Evolutionary conservation across 2,888 invertebrate species (phyloP), one percentile per base, ranked within the genome.

Genomic region (Pomacea canaliculata): DNA sequence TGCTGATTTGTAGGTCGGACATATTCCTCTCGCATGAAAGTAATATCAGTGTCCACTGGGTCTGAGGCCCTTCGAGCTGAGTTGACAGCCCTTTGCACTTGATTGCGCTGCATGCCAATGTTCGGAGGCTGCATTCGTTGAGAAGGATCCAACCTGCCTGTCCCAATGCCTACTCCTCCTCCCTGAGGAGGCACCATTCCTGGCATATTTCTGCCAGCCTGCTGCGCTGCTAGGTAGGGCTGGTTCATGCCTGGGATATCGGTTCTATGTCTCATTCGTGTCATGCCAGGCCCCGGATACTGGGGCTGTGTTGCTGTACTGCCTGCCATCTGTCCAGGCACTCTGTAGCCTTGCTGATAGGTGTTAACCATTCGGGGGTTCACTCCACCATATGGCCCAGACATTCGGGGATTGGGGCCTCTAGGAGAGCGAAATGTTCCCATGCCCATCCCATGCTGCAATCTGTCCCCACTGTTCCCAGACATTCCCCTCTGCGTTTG

Each of bases 11-110:
- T 37, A 18, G 60, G 23, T 60, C 70, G 51, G 70, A 74, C 74
- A 46, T 74, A 74, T 69, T 74, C 74, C 63, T 74, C 74, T 62
- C 74, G 68, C 74, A 74, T 74, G 69, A 74, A 74, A 59, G 74
- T 68, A 13, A 74, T 67, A 37, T 74, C 74, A 49, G 69, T 74
- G 74, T 74, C 74, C 23, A 74, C 74, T 18, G 73, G 62, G 48
- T 56, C 63, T 19, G 59, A 46, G 59, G 51, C 51, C 51, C 51
- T 56, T 56, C 51, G 10, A 16, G 12, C 51, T 56, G 51, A 2
- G 51, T 56, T 56, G 51, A 56, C 51, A 56, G 51, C 12, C 16
- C 51, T 56, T 8, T 56, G 51, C 16, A 56, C 12, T 56, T 4
- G 51, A 8, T 56, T 56, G 51, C 51, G 51, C 51, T 56, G 51